Evolutionary conservation across 1,140 invertebrate species (phyloP), one percentile per base, ranked within the genome.

Genomic region (Eulimnadia texana): DNA sequence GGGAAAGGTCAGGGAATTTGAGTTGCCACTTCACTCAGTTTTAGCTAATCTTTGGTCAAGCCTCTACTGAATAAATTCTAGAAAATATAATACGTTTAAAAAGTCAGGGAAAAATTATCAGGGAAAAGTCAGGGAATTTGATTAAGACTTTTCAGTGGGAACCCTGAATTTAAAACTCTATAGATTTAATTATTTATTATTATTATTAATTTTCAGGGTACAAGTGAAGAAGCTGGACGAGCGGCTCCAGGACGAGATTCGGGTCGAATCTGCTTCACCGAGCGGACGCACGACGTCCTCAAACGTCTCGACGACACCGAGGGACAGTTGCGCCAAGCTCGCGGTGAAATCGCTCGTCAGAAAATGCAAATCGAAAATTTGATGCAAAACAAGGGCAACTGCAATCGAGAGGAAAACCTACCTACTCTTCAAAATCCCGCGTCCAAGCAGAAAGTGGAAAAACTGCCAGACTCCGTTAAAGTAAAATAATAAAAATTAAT

Each of bases 361-460:
- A 57, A 57, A 20, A 27, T 57, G 11, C n/a, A 57, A 19, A 57
- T 57, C 2, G 55, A 57, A 27, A 20, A 27, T 23, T 23, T 57
- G 55, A 2, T 2, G 25, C 10, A 13, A 16, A 57, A 57, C 55
- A 33, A 57, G 2, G 33, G 16, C 6, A 16, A 42, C 33, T 42
- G 33, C 33, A n/a, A n/a, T n/a, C 16, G 33, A 42, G 6, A 16
- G 33, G 16, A 16, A 42, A 42, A 42, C 6, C 16, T 16, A 6
- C 33, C 6, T 9, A 42, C 33, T 16, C 33, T 6, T 42, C 33
- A 42, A 16, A n/a, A n/a, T n/a, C 33, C 33, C 33, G 33, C 16
- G 6, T 6, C 6, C 33, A 42, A 16, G 33, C 33, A 42, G 6
- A 42, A 42, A 6, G 33, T 42, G 33, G 33, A 42, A 16, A 42